A percentile compares a stretch with the other conserved stretches of the same genome.
These are phyloP conservation scores for Sycophila texana DNA, from an alignment of 2,888 invertebrate genomes.

Conservation along the genomic window DNA sequence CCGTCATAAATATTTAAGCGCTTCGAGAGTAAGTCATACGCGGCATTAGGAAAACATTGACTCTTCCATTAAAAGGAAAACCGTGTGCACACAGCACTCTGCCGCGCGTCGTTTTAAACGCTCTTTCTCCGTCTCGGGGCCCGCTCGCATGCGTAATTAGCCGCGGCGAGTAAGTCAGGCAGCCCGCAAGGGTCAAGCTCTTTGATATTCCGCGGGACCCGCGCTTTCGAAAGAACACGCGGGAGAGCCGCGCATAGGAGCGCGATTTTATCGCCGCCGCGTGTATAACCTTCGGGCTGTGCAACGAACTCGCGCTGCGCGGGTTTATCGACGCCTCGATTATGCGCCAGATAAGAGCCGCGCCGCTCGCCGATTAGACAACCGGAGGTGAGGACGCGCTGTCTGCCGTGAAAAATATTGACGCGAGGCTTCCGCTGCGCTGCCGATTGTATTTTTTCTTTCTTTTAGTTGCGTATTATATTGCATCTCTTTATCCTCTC, in stretches of 20 bases:
- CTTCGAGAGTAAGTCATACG: too few species aligned
- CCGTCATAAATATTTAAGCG: conserved; percentile 46
- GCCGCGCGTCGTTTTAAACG: too few species aligned
- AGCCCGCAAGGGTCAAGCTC: neutral
- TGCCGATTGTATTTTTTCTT: neutral
- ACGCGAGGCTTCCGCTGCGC: neutral
- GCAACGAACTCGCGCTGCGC: conserved; percentile 31
- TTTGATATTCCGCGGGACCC: too few species aligned
- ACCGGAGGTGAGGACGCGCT: too few species aligned
- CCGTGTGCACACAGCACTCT: neutral
- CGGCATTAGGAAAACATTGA: conserved; percentile 44
- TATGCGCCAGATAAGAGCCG: conserved; percentile 3
- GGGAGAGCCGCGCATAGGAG: neutral
- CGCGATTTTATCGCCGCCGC: neutral
- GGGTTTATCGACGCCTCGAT: neutral
- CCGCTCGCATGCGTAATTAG: neutral
- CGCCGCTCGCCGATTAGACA: too few species aligned
- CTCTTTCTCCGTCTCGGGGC: too few species aligned
- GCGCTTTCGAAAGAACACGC: too few species aligned
- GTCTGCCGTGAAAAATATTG: too few species aligned
- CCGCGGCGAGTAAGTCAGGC: neutral
- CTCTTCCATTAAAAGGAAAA: conserved; percentile 3
- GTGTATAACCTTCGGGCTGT: conserved; percentile 39
- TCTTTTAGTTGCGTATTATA: neutral
- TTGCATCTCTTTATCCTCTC: neutral